These are phyloP conservation scores for Orussus abietinus DNA, from an alignment of 1,140 invertebrate species.

Conservation along the genomic window DNA sequence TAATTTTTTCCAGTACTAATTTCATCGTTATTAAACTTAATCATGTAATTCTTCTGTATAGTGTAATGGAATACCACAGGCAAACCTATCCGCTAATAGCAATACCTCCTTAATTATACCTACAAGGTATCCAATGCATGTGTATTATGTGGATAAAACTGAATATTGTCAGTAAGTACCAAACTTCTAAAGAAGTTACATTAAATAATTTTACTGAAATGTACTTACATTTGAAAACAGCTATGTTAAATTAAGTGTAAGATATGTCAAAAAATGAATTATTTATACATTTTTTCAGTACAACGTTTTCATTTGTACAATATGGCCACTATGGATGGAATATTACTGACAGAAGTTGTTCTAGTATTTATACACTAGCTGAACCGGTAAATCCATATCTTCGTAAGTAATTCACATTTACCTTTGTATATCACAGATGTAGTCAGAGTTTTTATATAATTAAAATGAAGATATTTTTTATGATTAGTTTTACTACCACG, in stretches of 20 bases:
- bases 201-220: background rate
- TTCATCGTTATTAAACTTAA: slow-evolving; percentile 6
- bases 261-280: slow-evolving; percentile 13
- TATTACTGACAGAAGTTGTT: slow-evolving; percentile 42
- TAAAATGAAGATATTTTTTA: no score
- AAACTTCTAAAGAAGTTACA: slow-evolving; percentile 1
- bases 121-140: slow-evolving; percentile 47
- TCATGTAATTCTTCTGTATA: slow-evolving; percentile 17
- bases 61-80: slow-evolving; percentile 44
- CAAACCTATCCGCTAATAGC: slow-evolving; percentile 26
- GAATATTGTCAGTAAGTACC: slow-evolving; percentile 45
- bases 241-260: no score
- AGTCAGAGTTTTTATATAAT: no score
- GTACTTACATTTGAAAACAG: no score
- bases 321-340: slow-evolving; percentile 57
- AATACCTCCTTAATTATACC: slow-evolving; percentile 45
- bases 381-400: slow-evolving; percentile 51
- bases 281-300: slow-evolving; percentile 27
- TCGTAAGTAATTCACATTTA: slow-evolving; percentile 41
- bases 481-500: no score
- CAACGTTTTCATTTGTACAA: slow-evolving; percentile 47
- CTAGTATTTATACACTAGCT: slow-evolving; percentile 42
- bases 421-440: slow-evolving; percentile 13
- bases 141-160: slow-evolving; percentile 34
- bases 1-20: slow-evolving; percentile 6